phyloP scores from a whole-genome alignment of 2,797 vertebrate genomes.

The Enteromius treurensis region DNA sequence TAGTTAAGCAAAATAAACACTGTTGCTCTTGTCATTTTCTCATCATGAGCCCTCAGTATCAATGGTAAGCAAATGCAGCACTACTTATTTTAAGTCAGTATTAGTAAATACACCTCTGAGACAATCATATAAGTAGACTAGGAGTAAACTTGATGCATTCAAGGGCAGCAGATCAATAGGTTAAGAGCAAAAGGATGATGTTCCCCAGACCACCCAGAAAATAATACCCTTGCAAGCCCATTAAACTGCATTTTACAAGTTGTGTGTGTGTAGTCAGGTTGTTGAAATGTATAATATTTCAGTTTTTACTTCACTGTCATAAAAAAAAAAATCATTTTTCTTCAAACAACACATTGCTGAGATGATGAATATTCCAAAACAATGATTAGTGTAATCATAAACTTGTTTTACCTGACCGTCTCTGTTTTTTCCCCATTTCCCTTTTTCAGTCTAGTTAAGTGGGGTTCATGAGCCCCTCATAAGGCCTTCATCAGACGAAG shows the following conservation, averaged over 20 bases:
- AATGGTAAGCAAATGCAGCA: not conserved
- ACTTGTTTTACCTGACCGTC: not conserved
- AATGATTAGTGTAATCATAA: not conserved
- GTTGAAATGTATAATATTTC: not conserved
- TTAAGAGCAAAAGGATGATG: constrained; percentile 59
- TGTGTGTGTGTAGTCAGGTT: constrained; percentile 3
- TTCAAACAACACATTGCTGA: no score
- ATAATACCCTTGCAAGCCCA: not conserved
- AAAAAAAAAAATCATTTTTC: no score
- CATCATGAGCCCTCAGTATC: not conserved
- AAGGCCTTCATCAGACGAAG: not conserved
- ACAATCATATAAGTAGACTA: constrained; percentile 54
- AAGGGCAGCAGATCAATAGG: constrained; percentile 47
- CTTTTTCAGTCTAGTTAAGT: not conserved
- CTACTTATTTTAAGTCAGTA: constrained; percentile 12
- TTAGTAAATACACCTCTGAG: constrained; percentile 26
- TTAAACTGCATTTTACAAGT: constrained; percentile 23
- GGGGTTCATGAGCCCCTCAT: not conserved
- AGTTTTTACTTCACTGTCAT: not conserved
- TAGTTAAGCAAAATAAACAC: not conserved
- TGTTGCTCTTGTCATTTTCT: not conserved
- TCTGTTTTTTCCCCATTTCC: constrained; percentile 14
- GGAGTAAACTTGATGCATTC: constrained; percentile 51
- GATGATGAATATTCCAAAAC: not conserved
- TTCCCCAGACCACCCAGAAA: constrained; percentile 61